Evolutionary conservation across 2,888 invertebrate species (phyloP).

Genomic region (Platynereis dumerilii): DNA sequence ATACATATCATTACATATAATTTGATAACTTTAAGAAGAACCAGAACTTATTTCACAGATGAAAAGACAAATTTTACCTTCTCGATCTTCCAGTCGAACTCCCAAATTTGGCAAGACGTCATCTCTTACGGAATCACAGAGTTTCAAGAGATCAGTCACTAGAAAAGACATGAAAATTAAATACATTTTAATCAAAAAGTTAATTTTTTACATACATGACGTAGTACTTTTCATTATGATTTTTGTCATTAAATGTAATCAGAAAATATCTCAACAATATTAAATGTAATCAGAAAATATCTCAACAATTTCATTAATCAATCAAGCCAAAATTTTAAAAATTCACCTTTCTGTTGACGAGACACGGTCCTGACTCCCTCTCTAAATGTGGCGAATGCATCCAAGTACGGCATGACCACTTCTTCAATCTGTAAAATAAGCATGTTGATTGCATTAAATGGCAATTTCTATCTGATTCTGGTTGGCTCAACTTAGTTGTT

Average conservation of each 20-base stretch:
- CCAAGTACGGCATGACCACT: conserved; percentile 86
- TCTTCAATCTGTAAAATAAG: conserved; percentile 70
- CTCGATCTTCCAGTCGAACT: conserved; percentile 90
- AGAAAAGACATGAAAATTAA: conserved; percentile 21
- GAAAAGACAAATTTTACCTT: conserved; percentile 69
- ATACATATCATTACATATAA: too few species aligned
- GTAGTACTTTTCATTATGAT: too few species aligned
- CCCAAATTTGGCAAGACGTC: conserved; percentile 87
- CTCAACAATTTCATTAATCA: too few species aligned
- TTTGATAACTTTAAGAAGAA: too few species aligned
- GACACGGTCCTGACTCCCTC: conserved; percentile 78
- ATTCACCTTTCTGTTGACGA: conserved; percentile 66
- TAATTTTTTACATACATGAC: background rate
- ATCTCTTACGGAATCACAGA: conserved; percentile 90
- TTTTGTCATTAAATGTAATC: too few species aligned
- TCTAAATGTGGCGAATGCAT: conserved; percentile 84
- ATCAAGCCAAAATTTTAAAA: too few species aligned
- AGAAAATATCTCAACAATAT: too few species aligned
- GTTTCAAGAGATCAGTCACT: conserved; percentile 70
- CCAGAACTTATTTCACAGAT: too few species aligned
- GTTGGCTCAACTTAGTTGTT: too few species aligned
- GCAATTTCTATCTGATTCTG: too few species aligned
- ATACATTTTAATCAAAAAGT: background rate
- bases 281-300: too few species aligned
- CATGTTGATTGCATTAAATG: too few species aligned